Percentiles rank a stretch among this genome's conserved stretches.
Evolutionary conservation across 2,888 invertebrate species (phyloP).

Genomic region (Heliconius charithonia): DNA sequence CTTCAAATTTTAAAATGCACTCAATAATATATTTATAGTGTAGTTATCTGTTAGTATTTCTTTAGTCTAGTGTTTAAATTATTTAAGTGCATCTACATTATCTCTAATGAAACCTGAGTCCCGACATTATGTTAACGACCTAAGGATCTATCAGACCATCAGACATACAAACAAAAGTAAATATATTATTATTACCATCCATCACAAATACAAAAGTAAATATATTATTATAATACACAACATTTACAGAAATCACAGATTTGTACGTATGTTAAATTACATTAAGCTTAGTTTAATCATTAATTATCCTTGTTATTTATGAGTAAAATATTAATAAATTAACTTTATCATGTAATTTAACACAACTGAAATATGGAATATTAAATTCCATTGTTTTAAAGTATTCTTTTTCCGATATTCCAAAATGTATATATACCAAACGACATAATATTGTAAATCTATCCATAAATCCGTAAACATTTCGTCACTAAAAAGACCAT

Average conservation of each 20-base stretch:
- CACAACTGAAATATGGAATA: too few relatives aligned
- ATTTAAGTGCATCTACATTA: not conserved
- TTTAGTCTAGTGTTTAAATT: not conserved
- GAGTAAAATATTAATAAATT: too few relatives aligned
- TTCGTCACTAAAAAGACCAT: slow-evolving; percentile 19
- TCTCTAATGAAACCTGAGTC: too few relatives aligned
- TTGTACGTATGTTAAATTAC: not conserved
- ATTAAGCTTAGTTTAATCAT: too few relatives aligned
- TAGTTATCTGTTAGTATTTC: not conserved
- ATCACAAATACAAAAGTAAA: not conserved
- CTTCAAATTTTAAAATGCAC: not conserved
- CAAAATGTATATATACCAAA: not conserved
- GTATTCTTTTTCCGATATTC: too few relatives aligned
- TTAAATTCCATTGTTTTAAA: too few relatives aligned
- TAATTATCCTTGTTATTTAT: too few relatives aligned
- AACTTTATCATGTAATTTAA: too few relatives aligned
- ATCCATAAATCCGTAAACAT: slow-evolving; percentile 26
- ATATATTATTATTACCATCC: not conserved
- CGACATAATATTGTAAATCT: not conserved
- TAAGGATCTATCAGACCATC: too few relatives aligned
- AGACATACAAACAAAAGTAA: not conserved
- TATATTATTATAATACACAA: not conserved
- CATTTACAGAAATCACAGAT: not conserved
- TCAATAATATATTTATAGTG: not conserved
- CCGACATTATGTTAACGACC: too few relatives aligned